Percentiles rank a stretch among this genome's conserved stretches.
Evolutionary conservation across 2,113 vertebrate species (phyloP).

Genomic region (Hydrochoerus hydrochaeris): DNA sequence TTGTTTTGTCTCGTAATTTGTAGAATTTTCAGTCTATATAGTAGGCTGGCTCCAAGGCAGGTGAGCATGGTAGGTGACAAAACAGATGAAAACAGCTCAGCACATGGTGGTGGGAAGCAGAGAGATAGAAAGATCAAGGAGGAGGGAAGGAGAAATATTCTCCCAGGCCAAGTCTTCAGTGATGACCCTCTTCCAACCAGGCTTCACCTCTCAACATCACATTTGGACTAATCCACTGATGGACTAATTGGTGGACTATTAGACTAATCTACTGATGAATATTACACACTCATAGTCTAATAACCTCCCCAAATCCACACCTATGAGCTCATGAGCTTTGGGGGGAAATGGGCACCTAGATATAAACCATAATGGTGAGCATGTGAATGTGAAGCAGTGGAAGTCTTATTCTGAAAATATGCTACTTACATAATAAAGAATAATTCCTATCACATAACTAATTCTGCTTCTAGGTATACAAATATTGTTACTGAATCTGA

Average conservation of each 20-base stretch:
- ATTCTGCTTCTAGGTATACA: neutral
- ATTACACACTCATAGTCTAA: neutral
- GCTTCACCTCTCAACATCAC: no score
- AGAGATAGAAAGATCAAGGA: neutral
- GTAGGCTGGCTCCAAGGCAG: neutral
- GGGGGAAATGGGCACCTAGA: neutral
- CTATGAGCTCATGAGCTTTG: neutral
- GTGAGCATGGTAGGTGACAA: neutral
- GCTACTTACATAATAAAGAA: neutral
- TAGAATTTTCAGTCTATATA: neutral
- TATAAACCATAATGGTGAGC: no score
- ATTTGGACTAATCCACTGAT: no score
- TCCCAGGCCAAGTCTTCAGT: neutral
- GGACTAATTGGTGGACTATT: no score
- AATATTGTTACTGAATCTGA: neutral
- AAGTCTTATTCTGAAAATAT: neutral
- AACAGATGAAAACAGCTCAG: neutral
- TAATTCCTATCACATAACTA: neutral
- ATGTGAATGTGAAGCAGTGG: neutral
- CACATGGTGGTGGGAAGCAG: neutral
- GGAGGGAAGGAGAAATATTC: neutral
- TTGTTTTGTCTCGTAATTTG: neutral
- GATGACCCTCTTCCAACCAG: neutral
- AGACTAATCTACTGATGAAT: neutral
- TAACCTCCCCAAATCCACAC: neutral